Percentiles rank a stretch among this genome's conserved stretches.
Conservation (phyloP, 2,113 vertebrate species). For the Psilopogon haemacephalus region DNA sequence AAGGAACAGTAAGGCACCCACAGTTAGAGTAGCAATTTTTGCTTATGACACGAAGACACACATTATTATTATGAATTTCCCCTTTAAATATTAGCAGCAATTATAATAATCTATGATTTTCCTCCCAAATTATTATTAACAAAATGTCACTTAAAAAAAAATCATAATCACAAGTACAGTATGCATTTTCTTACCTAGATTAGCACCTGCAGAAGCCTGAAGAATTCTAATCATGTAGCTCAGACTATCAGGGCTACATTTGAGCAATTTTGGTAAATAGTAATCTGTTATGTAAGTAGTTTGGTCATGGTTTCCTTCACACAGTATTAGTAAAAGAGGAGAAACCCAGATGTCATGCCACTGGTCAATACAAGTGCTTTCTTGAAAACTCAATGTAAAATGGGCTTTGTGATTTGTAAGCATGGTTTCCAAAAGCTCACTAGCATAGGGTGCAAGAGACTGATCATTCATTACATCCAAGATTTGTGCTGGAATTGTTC, state of each 20-base stretch:
- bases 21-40: neutral
- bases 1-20: neutral
- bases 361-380: slow-evolving; percentile 75
- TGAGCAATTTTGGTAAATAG: slow-evolving; percentile 89
- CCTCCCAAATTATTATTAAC: neutral
- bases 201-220: slow-evolving; percentile 77
- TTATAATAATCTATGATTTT: neutral
- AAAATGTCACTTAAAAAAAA: neutral
- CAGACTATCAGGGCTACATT: slow-evolving; percentile 87
- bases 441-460: slow-evolving; percentile 88
- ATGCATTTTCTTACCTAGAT: slow-evolving; percentile 75
- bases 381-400: slow-evolving; percentile 63
- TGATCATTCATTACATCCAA: slow-evolving; percentile 90
- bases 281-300: slow-evolving; percentile 92
- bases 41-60: neutral
- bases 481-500: slow-evolving; percentile 81
- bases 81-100: neutral
- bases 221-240: slow-evolving; percentile 88
- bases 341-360: slow-evolving; percentile 92
- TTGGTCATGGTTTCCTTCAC: slow-evolving; percentile 84
- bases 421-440: slow-evolving; percentile 91
- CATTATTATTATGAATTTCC: neutral
- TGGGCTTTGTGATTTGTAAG: slow-evolving; percentile 88
- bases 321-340: slow-evolving; percentile 86
- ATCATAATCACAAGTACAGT: neutral